These are phyloP conservation scores for Ectropis grisescens DNA, from an alignment of 1,140 invertebrate genomes.

Conservation along the genomic window DNA sequence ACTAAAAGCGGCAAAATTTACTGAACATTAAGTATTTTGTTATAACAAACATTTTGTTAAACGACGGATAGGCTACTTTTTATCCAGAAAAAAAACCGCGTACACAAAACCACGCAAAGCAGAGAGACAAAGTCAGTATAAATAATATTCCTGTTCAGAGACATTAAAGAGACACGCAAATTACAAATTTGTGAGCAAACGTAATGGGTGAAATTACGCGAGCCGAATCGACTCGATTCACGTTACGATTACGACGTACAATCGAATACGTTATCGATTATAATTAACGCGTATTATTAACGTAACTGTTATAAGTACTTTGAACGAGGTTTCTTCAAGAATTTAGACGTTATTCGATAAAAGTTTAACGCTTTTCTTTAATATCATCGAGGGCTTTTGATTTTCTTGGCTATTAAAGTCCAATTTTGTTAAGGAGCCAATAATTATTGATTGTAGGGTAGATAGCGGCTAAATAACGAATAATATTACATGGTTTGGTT, in stretches of 20 bases:
- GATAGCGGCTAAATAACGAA: too few species aligned
- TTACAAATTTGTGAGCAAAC: constrained; percentile 33
- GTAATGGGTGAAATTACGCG: constrained; percentile 45
- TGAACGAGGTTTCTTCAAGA: constrained; percentile 32
- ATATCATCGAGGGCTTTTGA: constrained; percentile 47
- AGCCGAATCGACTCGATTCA: constrained; percentile 41
- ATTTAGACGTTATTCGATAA: constrained; percentile 36
- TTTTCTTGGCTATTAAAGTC: constrained; percentile 49
- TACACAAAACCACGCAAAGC: too few species aligned
- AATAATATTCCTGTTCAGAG: neutral
- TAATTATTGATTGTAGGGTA: too few species aligned
- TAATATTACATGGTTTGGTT: too few species aligned
- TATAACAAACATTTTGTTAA: too few species aligned
- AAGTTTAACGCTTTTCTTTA: constrained; percentile 50
- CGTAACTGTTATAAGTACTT: constrained; percentile 40
- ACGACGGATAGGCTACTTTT: too few species aligned
- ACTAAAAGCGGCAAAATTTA: too few species aligned
- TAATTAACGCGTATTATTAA: constrained; percentile 42
- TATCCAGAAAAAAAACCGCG: too few species aligned
- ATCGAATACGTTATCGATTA: constrained; percentile 41
- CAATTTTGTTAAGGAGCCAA: constrained; percentile 34
- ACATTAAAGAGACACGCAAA: constrained; percentile 24
- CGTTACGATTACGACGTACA: constrained; percentile 44
- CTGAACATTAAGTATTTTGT: too few species aligned
- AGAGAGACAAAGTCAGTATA: too few species aligned